These are phyloP conservation scores for Drosophila tsacasi DNA, from an alignment of 1,140 invertebrate genomes.

Conservation along the genomic window DNA sequence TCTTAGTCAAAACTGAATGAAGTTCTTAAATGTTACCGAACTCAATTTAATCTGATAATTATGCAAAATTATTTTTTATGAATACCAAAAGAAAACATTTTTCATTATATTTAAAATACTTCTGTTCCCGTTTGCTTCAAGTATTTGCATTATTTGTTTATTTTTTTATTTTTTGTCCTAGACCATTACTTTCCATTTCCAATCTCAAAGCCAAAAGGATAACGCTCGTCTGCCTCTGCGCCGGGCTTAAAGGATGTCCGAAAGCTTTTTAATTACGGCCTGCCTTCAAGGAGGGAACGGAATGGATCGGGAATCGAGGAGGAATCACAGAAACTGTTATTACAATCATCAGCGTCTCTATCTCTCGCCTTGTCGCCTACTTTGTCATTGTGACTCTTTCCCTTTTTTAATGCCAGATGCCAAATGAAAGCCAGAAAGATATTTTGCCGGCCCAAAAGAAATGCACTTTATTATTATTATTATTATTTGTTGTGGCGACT, in stretches of 20 bases:
- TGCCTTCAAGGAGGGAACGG: slow-evolving; percentile 53
- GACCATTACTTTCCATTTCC: slow-evolving; percentile 23
- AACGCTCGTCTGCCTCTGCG: slow-evolving; percentile 5
- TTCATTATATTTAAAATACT: too few relatives aligned
- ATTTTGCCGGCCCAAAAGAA: slow-evolving; percentile 51
- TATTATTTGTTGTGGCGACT: slow-evolving; percentile 71
- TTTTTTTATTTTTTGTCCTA: not conserved
- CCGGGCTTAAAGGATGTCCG: slow-evolving; percentile 24
- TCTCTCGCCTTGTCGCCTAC: slow-evolving; percentile 64
- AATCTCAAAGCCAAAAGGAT: slow-evolving; percentile 35
- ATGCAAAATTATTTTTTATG: not conserved
- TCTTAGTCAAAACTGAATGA: not conserved
- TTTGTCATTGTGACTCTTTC: slow-evolving; percentile 76
- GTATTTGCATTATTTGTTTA: slow-evolving; percentile 2
- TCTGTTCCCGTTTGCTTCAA: slow-evolving; percentile 2
- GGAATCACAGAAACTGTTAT: slow-evolving; percentile 72
- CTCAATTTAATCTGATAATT: not conserved
- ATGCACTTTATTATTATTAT: slow-evolving; percentile 80
- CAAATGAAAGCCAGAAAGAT: slow-evolving; percentile 36
- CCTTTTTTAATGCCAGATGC: slow-evolving; percentile 59
- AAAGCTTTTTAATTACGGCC: slow-evolving; percentile 79
- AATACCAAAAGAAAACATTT: not conserved
- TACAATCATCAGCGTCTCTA: slow-evolving; percentile 64
- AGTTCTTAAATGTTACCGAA: not conserved
- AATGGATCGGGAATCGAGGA: slow-evolving; percentile 60